These are phyloP conservation scores for Nyctibius bracteatus DNA, from an alignment of 2,113 vertebrate genomes.

Conservation along the genomic window DNA sequence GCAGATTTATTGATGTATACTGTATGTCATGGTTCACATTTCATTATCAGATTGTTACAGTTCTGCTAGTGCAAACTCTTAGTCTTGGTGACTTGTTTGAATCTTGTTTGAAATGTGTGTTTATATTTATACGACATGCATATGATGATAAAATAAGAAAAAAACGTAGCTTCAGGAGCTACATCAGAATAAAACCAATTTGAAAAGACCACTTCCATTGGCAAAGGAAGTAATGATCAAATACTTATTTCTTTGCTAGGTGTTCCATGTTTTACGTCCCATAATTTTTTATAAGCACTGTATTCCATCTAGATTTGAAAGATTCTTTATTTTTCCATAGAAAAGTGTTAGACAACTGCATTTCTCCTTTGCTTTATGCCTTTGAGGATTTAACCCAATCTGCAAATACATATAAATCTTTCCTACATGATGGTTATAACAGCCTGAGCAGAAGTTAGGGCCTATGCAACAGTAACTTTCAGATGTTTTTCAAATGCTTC, in stretches of 20 bases:
- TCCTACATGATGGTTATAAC: background rate
- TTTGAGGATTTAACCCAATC: background rate
- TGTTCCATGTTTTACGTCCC: background rate
- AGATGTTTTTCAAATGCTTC: constrained; percentile 13
- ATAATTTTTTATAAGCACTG: background rate
- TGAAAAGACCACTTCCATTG: background rate
- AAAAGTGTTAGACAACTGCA: background rate
- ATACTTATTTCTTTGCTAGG: background rate
- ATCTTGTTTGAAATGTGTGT: background rate
- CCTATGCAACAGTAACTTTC: constrained; percentile 1
- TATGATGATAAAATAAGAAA: background rate
- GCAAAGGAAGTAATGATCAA: background rate
- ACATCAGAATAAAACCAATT: background rate
- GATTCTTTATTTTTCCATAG: background rate
- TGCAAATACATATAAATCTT: background rate
- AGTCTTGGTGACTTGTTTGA: background rate
- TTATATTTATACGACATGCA: background rate
- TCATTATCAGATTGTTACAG: background rate
- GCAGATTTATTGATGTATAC: background rate
- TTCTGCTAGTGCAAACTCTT: background rate
- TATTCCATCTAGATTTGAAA: background rate
- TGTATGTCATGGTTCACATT: background rate
- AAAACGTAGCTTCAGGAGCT: background rate
- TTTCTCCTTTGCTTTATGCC: background rate
- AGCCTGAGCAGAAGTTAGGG: background rate